A percentile compares a stretch with the other conserved stretches of the same genome.
phyloP scores from a whole-genome alignment of 1,140 invertebrate genomes.

The Agrypnia vestita region DNA sequence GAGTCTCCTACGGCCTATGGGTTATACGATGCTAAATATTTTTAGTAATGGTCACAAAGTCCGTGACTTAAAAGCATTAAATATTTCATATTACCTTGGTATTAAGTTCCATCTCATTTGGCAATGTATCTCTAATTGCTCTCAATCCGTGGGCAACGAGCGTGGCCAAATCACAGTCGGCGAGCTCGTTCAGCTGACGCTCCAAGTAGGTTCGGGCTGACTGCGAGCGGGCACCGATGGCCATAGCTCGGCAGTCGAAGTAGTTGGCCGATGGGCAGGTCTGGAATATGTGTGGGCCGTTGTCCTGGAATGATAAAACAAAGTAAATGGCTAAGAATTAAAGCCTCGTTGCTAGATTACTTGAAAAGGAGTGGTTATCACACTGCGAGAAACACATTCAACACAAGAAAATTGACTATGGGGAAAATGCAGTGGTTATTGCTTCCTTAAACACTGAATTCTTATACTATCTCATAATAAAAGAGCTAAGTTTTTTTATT shows the following conservation, averaged over 20 bases:
- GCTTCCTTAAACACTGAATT: no score
- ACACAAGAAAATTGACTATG: no score
- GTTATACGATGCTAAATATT: no score
- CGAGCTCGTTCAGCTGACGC: constrained; percentile 89
- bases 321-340: neutral
- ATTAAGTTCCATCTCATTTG: constrained; percentile 95
- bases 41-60: no score
- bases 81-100: constrained; percentile 80
- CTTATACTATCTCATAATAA: no score
- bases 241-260: constrained; percentile 98
- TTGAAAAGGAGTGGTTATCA: no score
- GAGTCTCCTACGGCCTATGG: no score
- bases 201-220: constrained; percentile 98
- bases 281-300: constrained; percentile 97
- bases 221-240: constrained; percentile 98
- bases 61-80: no score
- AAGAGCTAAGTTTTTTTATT: no score
- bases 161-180: constrained; percentile 82
- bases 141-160: constrained; percentile 95
- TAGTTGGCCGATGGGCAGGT: constrained; percentile 98
- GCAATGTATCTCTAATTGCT: constrained; percentile 94
- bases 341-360: no score
- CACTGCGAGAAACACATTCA: no score
- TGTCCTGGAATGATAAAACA: constrained; percentile 78
- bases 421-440: no score